Evolutionary conservation across 2,113 vertebrate genomes (phyloP), one percentile per base, ranked within the genome.

Genomic region (Chloropsis hardwickii): DNA sequence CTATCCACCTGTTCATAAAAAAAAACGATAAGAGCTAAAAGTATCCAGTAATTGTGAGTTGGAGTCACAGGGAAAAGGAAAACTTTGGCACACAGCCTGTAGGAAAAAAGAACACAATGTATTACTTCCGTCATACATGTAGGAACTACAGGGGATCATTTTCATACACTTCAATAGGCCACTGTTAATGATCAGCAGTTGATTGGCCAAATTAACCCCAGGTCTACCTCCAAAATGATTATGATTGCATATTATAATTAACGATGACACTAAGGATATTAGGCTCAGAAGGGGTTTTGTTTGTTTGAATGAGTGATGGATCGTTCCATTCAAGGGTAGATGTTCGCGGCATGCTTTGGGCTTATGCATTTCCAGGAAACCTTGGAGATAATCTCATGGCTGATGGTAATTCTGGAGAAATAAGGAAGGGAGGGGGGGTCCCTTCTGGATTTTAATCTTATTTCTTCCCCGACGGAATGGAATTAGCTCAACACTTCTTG

Each of bases 181-280:
- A 51, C 83, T 86, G 64, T 45, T 77, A 95, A 56, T 7, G 21
- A 96, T 64, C 92, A 86, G 90, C 85, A 77, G 50, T 39, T 76
- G 70, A 82, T 92, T 86, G 92, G 65, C 90, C 88, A 96, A 91
- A 96, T 93, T 96, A 96, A 97, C 93, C 88, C 73, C 69, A 94
- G 50, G 82, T 96, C 88, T 91, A 86, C 66, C 88, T 92, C 92
- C 84, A 88, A 88, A 96, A 95, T 78, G 1, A 78, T 97, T 94
- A 94, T 23, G 79, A 86, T 92, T 90, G 31, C 91, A 67, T 88
- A 86, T 86, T 66, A 80, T 84, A 96, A 95, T 94, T 93, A 94
- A 91, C 0, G 40, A 81, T 78, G 93, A 93, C 95, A 86, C 76
- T 91, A 96, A 94, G 74, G 90, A 95, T 90, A 81, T 96, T 95